Evolutionary conservation across 2,113 vertebrate species (phyloP).

Genomic region (Brienomyrus brachyistius): DNA sequence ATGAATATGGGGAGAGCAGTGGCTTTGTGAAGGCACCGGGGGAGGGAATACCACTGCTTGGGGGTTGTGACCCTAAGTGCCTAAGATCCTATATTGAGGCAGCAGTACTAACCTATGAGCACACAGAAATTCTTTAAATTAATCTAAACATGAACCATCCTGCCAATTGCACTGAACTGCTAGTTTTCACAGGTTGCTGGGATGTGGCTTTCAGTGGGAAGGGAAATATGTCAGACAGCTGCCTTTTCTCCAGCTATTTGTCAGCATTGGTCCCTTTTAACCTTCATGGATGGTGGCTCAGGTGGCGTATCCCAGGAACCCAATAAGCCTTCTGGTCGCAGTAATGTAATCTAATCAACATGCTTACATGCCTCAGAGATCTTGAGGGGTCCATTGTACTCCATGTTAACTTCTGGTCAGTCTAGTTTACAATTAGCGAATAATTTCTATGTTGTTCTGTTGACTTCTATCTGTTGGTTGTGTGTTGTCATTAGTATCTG

Average conservation of each 20-base stretch:
- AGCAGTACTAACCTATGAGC: not conserved
- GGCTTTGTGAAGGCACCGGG: not conserved
- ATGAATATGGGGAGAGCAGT: not conserved
- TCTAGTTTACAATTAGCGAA: not conserved
- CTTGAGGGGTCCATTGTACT: not conserved
- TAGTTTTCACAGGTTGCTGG: not conserved
- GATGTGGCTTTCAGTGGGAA: not conserved
- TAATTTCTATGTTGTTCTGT: not conserved
- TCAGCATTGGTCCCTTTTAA: not conserved
- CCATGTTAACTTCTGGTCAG: not conserved
- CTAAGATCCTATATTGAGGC: not conserved
- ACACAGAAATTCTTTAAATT: not conserved
- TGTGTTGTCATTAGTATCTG: not conserved
- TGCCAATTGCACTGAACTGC: not conserved
- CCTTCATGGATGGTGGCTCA: not conserved
- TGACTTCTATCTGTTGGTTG: not conserved
- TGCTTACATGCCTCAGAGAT: not conserved
- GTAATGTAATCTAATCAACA: not conserved
- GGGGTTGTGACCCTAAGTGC: not conserved
- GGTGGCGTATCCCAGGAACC: not conserved
- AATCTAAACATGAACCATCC: not conserved
- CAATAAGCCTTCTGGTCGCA: not conserved
- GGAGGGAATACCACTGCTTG: not conserved
- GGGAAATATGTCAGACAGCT: not conserved
- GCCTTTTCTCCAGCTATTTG: not conserved